Evolutionary conservation across 2,797 vertebrate genomes (phyloP).

Genomic region (Gila robusta): DNA sequence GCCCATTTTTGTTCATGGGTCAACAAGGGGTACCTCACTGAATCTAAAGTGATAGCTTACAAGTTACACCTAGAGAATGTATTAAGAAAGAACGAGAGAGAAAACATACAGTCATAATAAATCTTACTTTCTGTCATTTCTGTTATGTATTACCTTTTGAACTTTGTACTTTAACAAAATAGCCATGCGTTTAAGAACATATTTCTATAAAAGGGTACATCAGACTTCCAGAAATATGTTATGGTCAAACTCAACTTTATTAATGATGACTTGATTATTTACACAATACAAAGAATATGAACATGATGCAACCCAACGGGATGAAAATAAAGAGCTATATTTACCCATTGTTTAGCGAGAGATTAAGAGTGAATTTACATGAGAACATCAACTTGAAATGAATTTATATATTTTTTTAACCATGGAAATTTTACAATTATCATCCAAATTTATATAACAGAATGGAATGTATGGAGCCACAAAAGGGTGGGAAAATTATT

Average conservation of each 20-base stretch:
- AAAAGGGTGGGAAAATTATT: neutral
- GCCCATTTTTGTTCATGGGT: slow-evolving; percentile 2
- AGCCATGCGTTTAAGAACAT: neutral
- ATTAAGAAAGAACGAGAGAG: slow-evolving; percentile 18
- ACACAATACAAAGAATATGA: neutral
- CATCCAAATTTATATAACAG: neutral
- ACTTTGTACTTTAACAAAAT: neutral
- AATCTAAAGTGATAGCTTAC: neutral
- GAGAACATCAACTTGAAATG: neutral
- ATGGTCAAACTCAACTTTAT: neutral
- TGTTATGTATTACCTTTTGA: neutral
- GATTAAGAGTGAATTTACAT: neutral
- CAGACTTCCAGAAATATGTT: neutral
- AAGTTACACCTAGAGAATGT: slow-evolving; percentile 9
- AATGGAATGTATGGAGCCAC: neutral
- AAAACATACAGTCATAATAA: neutral
- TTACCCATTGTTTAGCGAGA: neutral
- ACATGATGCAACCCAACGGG: neutral
- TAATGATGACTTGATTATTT: slow-evolving; percentile 15
- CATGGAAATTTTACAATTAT: neutral
- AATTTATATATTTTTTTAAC: neutral
- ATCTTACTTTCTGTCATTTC: neutral
- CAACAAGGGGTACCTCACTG: neutral
- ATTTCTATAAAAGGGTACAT: neutral
- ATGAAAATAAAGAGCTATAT: neutral